Evolutionary conservation across 2,797 vertebrate species (phyloP), one percentile per base, ranked within the genome.

Genomic region (Rhincodon typus): DNA sequence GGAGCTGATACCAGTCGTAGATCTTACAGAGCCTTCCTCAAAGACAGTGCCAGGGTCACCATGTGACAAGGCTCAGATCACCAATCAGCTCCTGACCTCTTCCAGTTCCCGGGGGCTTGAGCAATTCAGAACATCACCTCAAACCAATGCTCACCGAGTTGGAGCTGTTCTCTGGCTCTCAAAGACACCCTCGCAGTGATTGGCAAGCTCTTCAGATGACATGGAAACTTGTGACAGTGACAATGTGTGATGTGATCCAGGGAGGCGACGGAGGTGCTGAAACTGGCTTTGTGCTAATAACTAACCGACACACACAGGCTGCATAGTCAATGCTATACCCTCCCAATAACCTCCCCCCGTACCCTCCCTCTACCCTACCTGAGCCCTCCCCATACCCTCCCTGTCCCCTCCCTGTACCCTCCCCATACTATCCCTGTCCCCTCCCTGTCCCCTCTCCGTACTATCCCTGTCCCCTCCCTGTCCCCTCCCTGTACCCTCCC

Each of bases 161-260:
- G 34, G 1, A 13, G n/a, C 90, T 38, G 66, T 94, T 69, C n/a
- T 8, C n/a, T 3, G n/a, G 27, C 25, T 27, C 38, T 94, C 93
- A 94, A 0, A 46, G 38, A 46, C 93, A 70, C 67, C 15, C 13
- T 17, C 23, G 13, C 1, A 3, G 1, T 15, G 93, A 94, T 46
- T 94, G 46, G 23, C 38, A 27, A 4, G 42, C 88, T 72, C 93
- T 94, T 72, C 15, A 50, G 23, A 6, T 27, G 27, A 94, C 93
- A 94, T 74, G 69, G 93, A 94, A 94, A 94, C n/a, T 94, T 46
- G 30, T 94, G 93, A 94, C 93, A 72, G 69, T 12, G 7, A 72
- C 93, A 50, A 94, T 38, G 93, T 94, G 93, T 6, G 34, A 94
- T 27, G 69, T 74, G 93, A 94, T 74, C 30, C 27, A 70, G 93